Evolutionary conservation across 2,113 vertebrate genomes (phyloP), one percentile per base, ranked within the genome.

Genomic region (Apteryx owenii): DNA sequence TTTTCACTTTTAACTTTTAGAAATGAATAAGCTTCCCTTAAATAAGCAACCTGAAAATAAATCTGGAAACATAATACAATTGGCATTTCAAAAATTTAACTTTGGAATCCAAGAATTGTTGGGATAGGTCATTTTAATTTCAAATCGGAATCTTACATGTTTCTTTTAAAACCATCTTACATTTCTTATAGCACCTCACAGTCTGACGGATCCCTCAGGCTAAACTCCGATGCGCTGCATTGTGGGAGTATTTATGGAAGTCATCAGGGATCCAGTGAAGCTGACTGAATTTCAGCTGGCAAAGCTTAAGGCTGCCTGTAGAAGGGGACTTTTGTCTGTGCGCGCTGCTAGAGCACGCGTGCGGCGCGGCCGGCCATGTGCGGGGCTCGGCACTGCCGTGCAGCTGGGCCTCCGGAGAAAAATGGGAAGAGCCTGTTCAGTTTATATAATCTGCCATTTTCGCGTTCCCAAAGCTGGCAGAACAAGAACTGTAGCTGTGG

Each of bases 41-140:
- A 72, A 85, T 54, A 86, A 91, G 90, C 93, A 72, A 18, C 29
- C 8, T 8, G 53, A 84, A 72, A 79, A 8, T 69, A 77, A 81
- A 85, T 36, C 56, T 56, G 56, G 48, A 56, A 48, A 40, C 44
- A 56, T 36, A 75, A 82, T 46, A 22, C 18, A 6, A 16, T 16
- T 65, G 75, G 81, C 88, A 92, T 92, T 48, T 66, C 84, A 96
- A 14, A 80, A 64, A 77, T 85, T 7, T 22, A 25, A 51, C 12
- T 51, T 23, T 22, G 62, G 73, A 85, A 88, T 48, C 54, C 77
- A n/a, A 56, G 87, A 36, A 1, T 65, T 38, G 89, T 53, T 9
- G 85, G 80, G 72, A 94, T 82, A 60, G 83, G 90, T 71, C 1
- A n/a, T 78, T 93, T 88, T n/a, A 21, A 51, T 92, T 97, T 92